Base-by-base conservation (phyloP, 92 coral and sea anemone species). In the Phenganax stokvisi region DNA sequence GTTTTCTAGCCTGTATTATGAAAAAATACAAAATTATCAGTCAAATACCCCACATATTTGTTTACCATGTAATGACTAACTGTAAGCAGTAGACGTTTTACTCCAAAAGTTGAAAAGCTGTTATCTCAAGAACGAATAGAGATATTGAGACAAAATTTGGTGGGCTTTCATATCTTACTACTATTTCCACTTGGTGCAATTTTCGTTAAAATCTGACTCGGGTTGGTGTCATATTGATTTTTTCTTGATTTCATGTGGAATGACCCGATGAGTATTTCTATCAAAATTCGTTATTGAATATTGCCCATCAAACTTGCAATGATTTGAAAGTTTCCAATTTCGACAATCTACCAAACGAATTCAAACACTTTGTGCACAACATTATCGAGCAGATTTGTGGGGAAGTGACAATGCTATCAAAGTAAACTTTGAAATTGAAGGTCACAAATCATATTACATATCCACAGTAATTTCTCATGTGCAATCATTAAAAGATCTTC, bases 181-280 rank as follows among this genome's bases (percentile, higher is more conserved):
- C 16, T 67, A n/a, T 27, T 51, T 65, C 12, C 84, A 69, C 37
- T 56, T 81, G 77, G 54, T 37, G 47, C 47, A 37, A 61, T 57
- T 58, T 29, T 77, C 71, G 69, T 81, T 17, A 55, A 69, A 68
- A 68, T 68, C 77, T 81, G 84, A 77, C 71, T 47, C 9, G 81
- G 65, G 77, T 54, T 74, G 84, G 84, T 81, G 84, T 70, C 77
- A 81, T 81, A 37, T 37, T 37, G 47, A 37, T 37, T 37, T 37
- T 37, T 11, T 66, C 62, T 54, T 81, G 68, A 69, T 0, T 69
- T 81, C 55, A 68, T 13, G 12, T 81, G 84, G 84, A 81, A 81
- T 81, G 84, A 81, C 77, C 83, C 68, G 17, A 12, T 27, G 13
- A 60, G 65, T 59, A 57, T 57, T 74, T 59, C 31, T n/a, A n/a